phyloP scores from a whole-genome alignment of 2,888 invertebrate species.

The Chrysomela aeneicollis region DNA sequence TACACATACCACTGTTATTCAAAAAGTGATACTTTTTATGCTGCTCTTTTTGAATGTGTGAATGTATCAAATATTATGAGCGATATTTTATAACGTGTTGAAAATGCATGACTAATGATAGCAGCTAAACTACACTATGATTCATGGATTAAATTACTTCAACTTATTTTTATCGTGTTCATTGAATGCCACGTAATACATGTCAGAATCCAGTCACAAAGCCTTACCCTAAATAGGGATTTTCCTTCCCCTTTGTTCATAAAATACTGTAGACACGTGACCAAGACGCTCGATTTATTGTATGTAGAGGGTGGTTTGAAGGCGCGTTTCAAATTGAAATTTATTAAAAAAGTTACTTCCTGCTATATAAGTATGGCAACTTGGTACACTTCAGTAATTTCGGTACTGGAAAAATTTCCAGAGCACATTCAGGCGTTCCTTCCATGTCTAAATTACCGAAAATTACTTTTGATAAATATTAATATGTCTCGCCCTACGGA shows the following conservation, averaged over 20 bases:
- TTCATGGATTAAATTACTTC: too few relatives aligned
- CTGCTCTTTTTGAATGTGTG: too few relatives aligned
- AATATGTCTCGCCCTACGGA: constrained; percentile 6
- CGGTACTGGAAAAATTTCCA: constrained; percentile 21
- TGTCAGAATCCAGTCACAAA: not conserved
- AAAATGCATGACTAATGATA: too few relatives aligned
- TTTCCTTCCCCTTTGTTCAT: constrained; percentile 41
- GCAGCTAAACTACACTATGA: too few relatives aligned
- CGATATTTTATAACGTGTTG: too few relatives aligned
- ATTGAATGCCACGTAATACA: not conserved
- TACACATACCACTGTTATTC: too few relatives aligned
- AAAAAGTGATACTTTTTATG: too few relatives aligned
- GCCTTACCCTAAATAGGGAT: constrained; percentile 41
- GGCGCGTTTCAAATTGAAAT: constrained; percentile 45
- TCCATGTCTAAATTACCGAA: not conserved
- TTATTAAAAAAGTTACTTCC: constrained; percentile 48
- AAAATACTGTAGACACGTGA: constrained; percentile 47
- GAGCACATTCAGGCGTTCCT: constrained; percentile 10
- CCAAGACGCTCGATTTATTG: constrained; percentile 39
- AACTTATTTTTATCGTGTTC: too few relatives aligned
- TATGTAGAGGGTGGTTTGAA: constrained; percentile 31
- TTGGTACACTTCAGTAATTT: constrained; percentile 35
- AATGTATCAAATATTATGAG: too few relatives aligned
- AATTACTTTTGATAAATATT: constrained; percentile 25
- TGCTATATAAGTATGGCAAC: constrained; percentile 31